Evolutionary conservation across 2,888 invertebrate genomes (phyloP).

Genomic region (Himalopsyche kuldschensis): DNA sequence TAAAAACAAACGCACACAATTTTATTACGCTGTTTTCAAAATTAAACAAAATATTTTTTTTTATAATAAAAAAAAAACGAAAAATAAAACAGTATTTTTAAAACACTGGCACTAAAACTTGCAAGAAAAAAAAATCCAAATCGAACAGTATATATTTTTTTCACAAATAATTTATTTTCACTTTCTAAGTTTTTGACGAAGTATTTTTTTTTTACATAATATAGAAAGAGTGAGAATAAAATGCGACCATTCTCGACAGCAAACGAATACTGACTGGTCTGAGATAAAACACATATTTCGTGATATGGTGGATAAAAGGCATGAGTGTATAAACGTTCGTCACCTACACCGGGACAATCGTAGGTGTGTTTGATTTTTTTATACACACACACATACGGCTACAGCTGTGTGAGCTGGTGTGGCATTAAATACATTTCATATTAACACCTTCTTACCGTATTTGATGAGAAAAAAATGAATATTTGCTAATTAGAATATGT

Average conservation of each 20-base stretch:
- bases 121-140: background rate
- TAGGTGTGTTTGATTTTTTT: background rate
- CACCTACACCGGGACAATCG: background rate
- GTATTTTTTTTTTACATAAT: background rate
- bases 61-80: too few species aligned
- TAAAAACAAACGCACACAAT: too few species aligned
- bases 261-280: background rate
- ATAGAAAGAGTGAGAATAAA: background rate
- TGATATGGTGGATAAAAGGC: background rate
- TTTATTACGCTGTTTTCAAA: too few species aligned
- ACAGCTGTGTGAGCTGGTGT: background rate
- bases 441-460: background rate
- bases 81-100: too few species aligned
- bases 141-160: background rate
- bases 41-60: too few species aligned
- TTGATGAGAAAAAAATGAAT: background rate
- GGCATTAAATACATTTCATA: background rate
- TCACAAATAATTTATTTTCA: background rate
- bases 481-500: background rate
- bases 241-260: background rate
- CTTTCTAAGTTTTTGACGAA: background rate
- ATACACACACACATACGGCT: background rate
- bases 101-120: too few species aligned
- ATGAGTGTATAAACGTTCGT: background rate
- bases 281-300: background rate